Conservation (phyloP, 2,797 vertebrate genomes). For the Lateolabrax maculatus region DNA sequence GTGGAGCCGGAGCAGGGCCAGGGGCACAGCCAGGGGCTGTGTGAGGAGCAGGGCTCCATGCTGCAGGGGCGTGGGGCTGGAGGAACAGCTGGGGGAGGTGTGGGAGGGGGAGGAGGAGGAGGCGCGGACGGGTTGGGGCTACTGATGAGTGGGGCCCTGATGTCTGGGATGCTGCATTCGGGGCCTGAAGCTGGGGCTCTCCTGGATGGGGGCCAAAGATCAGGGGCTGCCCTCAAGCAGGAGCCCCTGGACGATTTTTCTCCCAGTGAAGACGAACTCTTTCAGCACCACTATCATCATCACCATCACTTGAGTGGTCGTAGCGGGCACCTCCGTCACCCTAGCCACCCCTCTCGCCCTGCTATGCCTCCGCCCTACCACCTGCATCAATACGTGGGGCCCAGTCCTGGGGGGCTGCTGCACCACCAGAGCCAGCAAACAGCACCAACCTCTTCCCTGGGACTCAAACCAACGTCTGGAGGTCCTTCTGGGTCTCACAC, state of each 20-base stretch:
- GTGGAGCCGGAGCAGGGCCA: constrained; percentile 86
- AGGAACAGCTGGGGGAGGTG: constrained; percentile 68
- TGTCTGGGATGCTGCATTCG: constrained; percentile 74
- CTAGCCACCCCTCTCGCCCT: constrained; percentile 88
- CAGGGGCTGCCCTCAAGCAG: constrained; percentile 90
- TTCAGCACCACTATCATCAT: constrained; percentile 88
- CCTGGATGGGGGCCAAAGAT: constrained; percentile 85
- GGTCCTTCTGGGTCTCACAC: constrained; percentile 61
- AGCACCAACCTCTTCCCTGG: constrained; percentile 72
- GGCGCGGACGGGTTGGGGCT: constrained; percentile 86
- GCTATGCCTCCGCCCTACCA: constrained; percentile 95
- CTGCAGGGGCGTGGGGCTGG: constrained; percentile 79
- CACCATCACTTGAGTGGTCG: constrained; percentile 83
- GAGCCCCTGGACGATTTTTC: constrained; percentile 94
- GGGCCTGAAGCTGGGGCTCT: constrained; percentile 80
- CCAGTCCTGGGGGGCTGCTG: constrained; percentile 79
- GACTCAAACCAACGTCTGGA: constrained; percentile 81
- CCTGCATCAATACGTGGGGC: constrained; percentile 89
- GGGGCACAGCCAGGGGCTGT: constrained; percentile 82
- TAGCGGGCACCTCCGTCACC: constrained; percentile 86
- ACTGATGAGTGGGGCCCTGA: constrained; percentile 83
- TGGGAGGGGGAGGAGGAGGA: constrained; percentile 81
- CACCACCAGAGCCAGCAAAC: constrained; percentile 83
- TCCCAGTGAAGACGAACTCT: constrained; percentile 86
- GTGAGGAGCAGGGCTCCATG: constrained; percentile 89